These are phyloP conservation scores for Chelidonichthys spinosus DNA, from an alignment of 2,797 vertebrate species.

Conservation along the genomic window DNA sequence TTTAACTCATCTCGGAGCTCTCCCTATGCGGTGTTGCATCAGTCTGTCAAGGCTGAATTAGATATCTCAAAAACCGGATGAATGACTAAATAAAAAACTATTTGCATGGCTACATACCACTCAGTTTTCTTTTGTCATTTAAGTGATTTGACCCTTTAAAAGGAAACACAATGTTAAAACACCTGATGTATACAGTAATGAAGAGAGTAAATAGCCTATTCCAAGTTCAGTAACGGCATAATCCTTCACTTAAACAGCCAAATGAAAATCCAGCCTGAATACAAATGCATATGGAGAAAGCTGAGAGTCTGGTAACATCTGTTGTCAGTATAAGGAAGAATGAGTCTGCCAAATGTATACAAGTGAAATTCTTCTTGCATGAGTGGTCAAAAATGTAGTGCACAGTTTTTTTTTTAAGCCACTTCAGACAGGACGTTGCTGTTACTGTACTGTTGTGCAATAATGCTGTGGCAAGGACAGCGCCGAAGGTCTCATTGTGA, in stretches of 20 bases:
- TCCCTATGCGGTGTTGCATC: constrained; percentile 16
- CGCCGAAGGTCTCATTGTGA: constrained; percentile 78
- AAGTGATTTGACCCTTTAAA: background rate
- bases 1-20: constrained; percentile 42
- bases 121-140: too few species aligned
- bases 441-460: constrained; percentile 65
- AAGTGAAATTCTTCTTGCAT: constrained; percentile 3
- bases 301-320: background rate
- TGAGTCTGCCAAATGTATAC: constrained; percentile 2
- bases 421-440: constrained; percentile 31
- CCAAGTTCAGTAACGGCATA: background rate
- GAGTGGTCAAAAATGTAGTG: constrained; percentile 27
- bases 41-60: constrained; percentile 10
- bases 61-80: background rate
- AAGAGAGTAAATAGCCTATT: background rate
- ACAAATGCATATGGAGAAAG: background rate
- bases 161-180: background rate
- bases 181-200: background rate
- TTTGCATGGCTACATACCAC: too few species aligned
- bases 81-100: too few species aligned
- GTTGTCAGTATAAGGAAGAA: background rate
- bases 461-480: constrained; percentile 61
- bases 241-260: background rate
- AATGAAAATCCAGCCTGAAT: background rate
- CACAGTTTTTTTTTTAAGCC: constrained; percentile 8